Evolutionary conservation across 37 sponge, comb jelly and placozoan species (phyloP), one percentile per base, ranked within the genome.

Genomic region (Cliona cf. orientalis): DNA sequence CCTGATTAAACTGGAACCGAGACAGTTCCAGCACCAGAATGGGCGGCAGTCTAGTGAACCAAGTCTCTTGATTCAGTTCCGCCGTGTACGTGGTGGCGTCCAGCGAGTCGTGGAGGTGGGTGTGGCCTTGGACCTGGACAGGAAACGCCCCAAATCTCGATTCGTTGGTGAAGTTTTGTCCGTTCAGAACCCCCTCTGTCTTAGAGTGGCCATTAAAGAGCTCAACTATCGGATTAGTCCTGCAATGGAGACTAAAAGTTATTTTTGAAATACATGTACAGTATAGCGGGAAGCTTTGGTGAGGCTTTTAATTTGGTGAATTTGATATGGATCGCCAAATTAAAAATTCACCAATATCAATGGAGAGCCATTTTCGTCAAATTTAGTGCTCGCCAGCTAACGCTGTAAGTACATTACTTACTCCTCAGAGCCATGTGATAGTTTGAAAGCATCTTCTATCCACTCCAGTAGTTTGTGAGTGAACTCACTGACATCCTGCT

Each of bases 391-490:
- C n/a, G n/a, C n/a, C 17, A 17, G 21, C 58, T 22, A 17, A 64
- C 25, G 25, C n/a, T n/a, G n/a, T n/a, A n/a, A n/a, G n/a, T n/a
- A n/a, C n/a, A n/a, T n/a, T n/a, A n/a, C n/a, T n/a, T n/a, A n/a
- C n/a, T n/a, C n/a, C n/a, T n/a, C 5, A 5, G 46, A 49, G 31
- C 22, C 69, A 25, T 37, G 81, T 11, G 80, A 81, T 5, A 42
- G 46, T 32, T 64, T 73, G 69, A 91, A 86, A 43, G 91, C 91
- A 76, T 86, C 82, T 49, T 91, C 91, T 17, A 86, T 80, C 87
- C 87, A 91, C 41, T 91, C 91, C 69, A 91, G 70, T 58, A 91
- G 74, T 68, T 91, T 91, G 74, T 91, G 91, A 32, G 80, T 86
- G 74, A 91, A 91, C 64, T 91, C 91, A 28, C 78, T 86, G 28